Percentiles rank a stretch among this genome's conserved stretches.
phyloP scores from a whole-genome alignment of 2,113 vertebrate species.

The Helogale parvula region DNA sequence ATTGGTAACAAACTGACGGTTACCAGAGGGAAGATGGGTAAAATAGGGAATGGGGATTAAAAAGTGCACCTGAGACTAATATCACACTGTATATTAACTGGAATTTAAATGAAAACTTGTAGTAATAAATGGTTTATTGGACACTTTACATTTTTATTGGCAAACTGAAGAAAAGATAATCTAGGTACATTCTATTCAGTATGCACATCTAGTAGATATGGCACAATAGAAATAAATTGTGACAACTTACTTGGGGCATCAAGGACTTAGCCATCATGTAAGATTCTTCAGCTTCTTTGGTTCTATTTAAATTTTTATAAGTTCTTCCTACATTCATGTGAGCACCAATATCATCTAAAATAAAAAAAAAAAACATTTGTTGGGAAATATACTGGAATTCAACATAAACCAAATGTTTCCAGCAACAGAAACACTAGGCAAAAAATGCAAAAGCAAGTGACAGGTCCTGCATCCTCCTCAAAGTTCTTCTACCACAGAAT shows the following conservation, averaged over 20 bases:
- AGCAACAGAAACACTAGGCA: background rate
- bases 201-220: background rate
- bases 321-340: constrained; percentile 99
- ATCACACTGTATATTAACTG: background rate
- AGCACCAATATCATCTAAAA: constrained; percentile 96
- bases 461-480: background rate
- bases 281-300: constrained; percentile 96
- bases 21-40: background rate
- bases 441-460: constrained; percentile 5
- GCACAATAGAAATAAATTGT: background rate
- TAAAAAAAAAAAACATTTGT: constrained; percentile 46
- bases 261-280: constrained; percentile 97
- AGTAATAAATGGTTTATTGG: background rate
- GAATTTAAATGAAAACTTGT: background rate
- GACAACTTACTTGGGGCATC: constrained; percentile 95
- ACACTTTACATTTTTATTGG: background rate
- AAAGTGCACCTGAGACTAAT: background rate
- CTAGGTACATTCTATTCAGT: background rate
- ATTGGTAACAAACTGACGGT: too few relatives aligned
- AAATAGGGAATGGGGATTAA: background rate
- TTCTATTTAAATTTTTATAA: constrained; percentile 97
- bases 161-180: background rate
- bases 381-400: constrained; percentile 18
- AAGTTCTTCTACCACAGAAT: constrained; percentile 24
- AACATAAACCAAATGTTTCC: background rate